Evolutionary conservation across 2,113 vertebrate species (phyloP).

Genomic region (Chamaea fasciata): DNA sequence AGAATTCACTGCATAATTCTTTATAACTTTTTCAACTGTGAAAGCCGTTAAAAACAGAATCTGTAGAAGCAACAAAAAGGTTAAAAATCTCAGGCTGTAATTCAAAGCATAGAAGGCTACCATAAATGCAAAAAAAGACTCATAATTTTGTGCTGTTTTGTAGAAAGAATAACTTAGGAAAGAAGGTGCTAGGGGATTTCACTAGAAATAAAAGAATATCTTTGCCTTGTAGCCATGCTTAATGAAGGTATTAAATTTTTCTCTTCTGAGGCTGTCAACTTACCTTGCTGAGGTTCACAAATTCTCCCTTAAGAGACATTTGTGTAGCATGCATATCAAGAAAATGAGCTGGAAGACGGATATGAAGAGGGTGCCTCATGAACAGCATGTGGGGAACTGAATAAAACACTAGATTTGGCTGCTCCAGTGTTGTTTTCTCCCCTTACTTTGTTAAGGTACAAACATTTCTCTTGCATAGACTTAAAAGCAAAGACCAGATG

Average conservation of each 20-base stretch:
- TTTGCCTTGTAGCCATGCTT: constrained; percentile 27
- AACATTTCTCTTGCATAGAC: not conserved
- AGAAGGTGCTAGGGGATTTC: not conserved
- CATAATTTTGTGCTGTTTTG: not conserved
- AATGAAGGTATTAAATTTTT: constrained; percentile 14
- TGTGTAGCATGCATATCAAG: not conserved
- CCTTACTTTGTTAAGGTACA: not conserved
- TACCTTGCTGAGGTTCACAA: not conserved
- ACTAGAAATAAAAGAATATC: not conserved
- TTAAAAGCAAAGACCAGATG: not conserved
- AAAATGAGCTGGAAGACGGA: not conserved
- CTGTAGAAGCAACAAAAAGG: not conserved
- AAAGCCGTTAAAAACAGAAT: not conserved
- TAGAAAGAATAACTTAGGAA: not conserved
- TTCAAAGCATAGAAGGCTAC: not conserved
- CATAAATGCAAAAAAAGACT: not conserved
- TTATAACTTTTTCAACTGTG: not conserved
- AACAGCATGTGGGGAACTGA: not conserved
- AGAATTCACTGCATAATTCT: not conserved
- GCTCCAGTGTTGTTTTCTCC: not conserved
- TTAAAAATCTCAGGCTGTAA: not conserved
- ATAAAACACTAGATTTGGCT: not conserved
- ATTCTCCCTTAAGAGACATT: constrained; percentile 13
- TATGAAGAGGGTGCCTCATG: not conserved
- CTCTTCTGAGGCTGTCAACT: not conserved